These are phyloP conservation scores for Calcarius ornatus DNA, from an alignment of 2,113 vertebrate genomes.

Conservation along the genomic window DNA sequence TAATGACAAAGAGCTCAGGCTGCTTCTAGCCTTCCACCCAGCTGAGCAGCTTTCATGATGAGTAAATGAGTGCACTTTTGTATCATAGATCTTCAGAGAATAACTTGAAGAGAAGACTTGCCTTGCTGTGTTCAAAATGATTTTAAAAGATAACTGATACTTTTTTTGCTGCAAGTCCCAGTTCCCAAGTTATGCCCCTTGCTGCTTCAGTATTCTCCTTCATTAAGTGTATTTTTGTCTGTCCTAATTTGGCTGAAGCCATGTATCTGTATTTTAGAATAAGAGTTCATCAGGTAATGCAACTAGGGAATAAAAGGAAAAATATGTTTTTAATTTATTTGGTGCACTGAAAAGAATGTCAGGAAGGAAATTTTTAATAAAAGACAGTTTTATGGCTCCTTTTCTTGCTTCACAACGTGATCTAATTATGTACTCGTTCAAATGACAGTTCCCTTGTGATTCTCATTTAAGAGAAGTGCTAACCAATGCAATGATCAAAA, in stretches of 20 bases:
- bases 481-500: constrained; percentile 3
- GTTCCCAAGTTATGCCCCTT: neutral
- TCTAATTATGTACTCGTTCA: neutral
- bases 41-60: neutral
- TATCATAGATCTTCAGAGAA: neutral
- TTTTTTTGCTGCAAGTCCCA: neutral
- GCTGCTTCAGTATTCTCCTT: neutral
- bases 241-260: neutral
- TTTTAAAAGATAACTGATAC: neutral
- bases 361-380: neutral
- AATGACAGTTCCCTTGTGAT: constrained; percentile 1
- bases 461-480: neutral
- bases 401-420: neutral
- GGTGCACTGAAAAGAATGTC: neutral
- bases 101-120: neutral
- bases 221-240: neutral
- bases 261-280: neutral
- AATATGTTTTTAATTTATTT: neutral
- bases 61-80: neutral
- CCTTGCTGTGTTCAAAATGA: neutral
- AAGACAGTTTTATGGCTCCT: neutral
- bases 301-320: neutral
- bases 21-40: neutral
- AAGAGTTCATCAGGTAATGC: neutral
- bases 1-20: constrained; percentile 5